These are phyloP conservation scores for Microctenopoma steveboyesi DNA, from an alignment of 2,797 vertebrate species.

Conservation along the genomic window DNA sequence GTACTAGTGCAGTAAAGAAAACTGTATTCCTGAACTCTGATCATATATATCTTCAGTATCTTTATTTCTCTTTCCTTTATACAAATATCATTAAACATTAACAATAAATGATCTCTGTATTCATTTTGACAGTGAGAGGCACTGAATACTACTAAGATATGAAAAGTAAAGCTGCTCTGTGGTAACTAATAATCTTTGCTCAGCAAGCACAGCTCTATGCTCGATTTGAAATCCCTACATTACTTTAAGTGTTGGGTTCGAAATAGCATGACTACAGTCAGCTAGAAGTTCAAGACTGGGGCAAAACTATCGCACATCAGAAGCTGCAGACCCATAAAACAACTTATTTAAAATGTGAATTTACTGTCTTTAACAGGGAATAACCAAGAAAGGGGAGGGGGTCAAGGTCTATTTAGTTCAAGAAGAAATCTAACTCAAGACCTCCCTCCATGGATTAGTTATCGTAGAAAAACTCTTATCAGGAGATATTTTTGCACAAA, in stretches of 20 bases:
- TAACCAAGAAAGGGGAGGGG: constrained; percentile 1
- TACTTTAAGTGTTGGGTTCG: constrained; percentile 36
- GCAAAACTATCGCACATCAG: not conserved
- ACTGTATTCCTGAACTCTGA: not conserved
- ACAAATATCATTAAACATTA: constrained; percentile 24
- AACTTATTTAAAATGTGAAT: constrained; percentile 4
- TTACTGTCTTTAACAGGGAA: constrained; percentile 12
- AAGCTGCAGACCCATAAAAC: constrained; percentile 25
- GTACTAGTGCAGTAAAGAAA: not conserved
- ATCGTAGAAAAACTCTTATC: constrained; percentile 61
- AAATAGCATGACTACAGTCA: constrained; percentile 33
- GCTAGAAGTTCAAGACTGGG: constrained; percentile 30
- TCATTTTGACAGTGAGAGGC: constrained; percentile 7
- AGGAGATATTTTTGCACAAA: constrained; percentile 57
- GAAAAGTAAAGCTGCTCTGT: constrained; percentile 46
- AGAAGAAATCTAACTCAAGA: constrained; percentile 21
- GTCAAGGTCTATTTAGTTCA: constrained; percentile 40
- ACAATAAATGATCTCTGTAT: not conserved
- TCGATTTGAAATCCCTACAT: constrained; percentile 53
- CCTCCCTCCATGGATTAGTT: constrained; percentile 32
- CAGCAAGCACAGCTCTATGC: constrained; percentile 49
- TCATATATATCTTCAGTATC: not conserved
- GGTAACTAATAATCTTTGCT: constrained; percentile 46
- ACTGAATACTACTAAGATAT: constrained; percentile 36
- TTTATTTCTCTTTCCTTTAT: constrained; percentile 9